Percentiles rank a stretch among this genome's conserved stretches.
Conservation (phyloP, 2,113 vertebrate species). For the Miniopterus natalensis region DNA sequence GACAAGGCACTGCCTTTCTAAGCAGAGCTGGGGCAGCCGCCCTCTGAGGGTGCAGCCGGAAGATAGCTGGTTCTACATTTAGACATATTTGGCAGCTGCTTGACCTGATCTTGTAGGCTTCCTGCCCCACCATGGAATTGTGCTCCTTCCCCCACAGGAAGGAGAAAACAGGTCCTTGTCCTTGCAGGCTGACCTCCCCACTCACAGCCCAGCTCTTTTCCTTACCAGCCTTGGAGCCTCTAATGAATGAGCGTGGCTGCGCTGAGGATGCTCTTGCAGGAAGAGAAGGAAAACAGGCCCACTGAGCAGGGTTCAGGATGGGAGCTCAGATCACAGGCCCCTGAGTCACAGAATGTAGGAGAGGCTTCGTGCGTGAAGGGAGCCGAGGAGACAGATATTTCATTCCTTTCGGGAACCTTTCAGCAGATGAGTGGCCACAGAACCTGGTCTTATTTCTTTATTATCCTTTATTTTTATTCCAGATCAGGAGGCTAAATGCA, state of each 20-base stretch:
- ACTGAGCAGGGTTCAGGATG: not conserved
- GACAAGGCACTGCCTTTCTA: not conserved
- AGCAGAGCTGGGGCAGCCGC: not conserved
- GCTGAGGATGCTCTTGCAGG: not conserved
- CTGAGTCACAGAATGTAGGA: slow-evolving; percentile 21
- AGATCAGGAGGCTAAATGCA: not conserved
- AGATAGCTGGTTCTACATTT: not conserved
- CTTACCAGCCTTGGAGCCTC: not conserved
- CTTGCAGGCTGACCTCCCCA: not conserved
- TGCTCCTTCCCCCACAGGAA: not conserved
- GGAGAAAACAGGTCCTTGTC: not conserved
- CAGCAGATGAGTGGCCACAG: not conserved
- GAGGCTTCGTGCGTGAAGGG: not conserved
- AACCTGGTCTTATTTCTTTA: not conserved
- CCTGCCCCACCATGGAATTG: not conserved
- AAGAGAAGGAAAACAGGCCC: slow-evolving; percentile 5
- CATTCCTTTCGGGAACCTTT: slow-evolving; percentile 2
- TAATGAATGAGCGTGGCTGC: not conserved
- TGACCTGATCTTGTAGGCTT: not conserved
- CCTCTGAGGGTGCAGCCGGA: not conserved
- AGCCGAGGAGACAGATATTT: slow-evolving; percentile 39
- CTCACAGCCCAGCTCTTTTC: not conserved
- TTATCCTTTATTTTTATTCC: not conserved
- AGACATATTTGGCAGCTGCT: not conserved
- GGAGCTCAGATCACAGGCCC: slow-evolving; percentile 18